Conservation (phyloP, 2,888 invertebrate species). For the Phytoseiulus persimilis region DNA sequence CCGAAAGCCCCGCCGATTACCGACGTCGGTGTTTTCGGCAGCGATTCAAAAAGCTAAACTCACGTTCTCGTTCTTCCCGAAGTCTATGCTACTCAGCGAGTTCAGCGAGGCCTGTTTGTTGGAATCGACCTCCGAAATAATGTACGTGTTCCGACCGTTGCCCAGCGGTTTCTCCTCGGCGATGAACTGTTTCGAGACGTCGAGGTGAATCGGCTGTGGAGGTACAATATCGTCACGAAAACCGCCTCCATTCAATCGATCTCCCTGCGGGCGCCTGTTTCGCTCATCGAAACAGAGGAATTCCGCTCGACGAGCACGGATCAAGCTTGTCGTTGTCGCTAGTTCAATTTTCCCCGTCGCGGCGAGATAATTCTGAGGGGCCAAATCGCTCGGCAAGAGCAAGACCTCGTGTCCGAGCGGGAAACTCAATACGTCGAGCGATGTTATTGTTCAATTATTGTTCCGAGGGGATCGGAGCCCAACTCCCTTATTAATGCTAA, state of each 20-base stretch:
- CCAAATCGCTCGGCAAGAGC: too few species aligned
- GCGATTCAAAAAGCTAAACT: neutral
- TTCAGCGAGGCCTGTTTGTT: neutral
- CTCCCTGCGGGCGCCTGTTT: too few species aligned
- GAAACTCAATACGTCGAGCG: too few species aligned
- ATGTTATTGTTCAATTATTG: too few species aligned
- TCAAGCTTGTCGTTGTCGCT: too few species aligned
- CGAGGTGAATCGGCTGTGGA: neutral
- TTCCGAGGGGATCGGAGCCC: neutral
- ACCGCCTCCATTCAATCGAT: too few species aligned
- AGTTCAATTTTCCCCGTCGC: too few species aligned
- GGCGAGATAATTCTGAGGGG: too few species aligned
- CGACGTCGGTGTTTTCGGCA: neutral
- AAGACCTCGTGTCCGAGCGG: too few species aligned
- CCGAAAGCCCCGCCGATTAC: too few species aligned
- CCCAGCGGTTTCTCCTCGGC: conserved; percentile 17
- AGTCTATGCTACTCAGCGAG: neutral
- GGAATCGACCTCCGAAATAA: conserved; percentile 15
- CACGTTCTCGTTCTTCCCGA: neutral
- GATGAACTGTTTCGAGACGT: conserved; percentile 6
- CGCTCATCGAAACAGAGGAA: too few species aligned
- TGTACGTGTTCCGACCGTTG: conserved; percentile 26
- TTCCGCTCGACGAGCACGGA: too few species aligned
- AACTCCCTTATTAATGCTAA: neutral
- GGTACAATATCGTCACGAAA: neutral